phyloP scores from a whole-genome alignment of 1,140 invertebrate species.

The Triops longicaudatus region DNA sequence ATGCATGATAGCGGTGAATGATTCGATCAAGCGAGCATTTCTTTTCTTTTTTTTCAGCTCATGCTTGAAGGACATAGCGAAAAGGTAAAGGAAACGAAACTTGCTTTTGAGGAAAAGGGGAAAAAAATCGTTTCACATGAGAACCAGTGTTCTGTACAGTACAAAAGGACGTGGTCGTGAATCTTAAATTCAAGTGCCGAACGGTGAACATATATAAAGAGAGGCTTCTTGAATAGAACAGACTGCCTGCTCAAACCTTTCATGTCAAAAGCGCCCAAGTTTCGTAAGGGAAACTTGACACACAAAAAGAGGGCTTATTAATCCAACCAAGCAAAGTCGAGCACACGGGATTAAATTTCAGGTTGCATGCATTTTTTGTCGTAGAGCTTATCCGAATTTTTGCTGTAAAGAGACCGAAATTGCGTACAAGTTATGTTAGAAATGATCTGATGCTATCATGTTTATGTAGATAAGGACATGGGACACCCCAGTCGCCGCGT shows the following conservation, averaged over 20 bases:
- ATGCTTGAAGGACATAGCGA: neutral
- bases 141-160: neutral
- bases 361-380: neutral
- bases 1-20: slow-evolving; percentile 6
- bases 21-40: neutral
- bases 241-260: neutral
- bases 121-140: neutral
- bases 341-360: neutral
- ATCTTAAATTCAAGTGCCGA: slow-evolving; percentile 2
- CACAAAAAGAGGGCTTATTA: slow-evolving; percentile 15
- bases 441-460: neutral
- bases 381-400: neutral
- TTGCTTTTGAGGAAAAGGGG: neutral
- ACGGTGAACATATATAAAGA: neutral
- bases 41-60: neutral
- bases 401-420: neutral
- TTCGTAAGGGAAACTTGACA: neutral
- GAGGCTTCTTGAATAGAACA: neutral
- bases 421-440: neutral
- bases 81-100: neutral
- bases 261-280: neutral
- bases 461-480: slow-evolving; percentile 29
- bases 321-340: neutral
- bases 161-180: neutral
- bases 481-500: slow-evolving; percentile 30